Percentiles rank a stretch among this genome's conserved stretches.
These are phyloP conservation scores for Romanogobio albipinnatus DNA, from an alignment of 2,113 vertebrate species.

Conservation along the genomic window DNA sequence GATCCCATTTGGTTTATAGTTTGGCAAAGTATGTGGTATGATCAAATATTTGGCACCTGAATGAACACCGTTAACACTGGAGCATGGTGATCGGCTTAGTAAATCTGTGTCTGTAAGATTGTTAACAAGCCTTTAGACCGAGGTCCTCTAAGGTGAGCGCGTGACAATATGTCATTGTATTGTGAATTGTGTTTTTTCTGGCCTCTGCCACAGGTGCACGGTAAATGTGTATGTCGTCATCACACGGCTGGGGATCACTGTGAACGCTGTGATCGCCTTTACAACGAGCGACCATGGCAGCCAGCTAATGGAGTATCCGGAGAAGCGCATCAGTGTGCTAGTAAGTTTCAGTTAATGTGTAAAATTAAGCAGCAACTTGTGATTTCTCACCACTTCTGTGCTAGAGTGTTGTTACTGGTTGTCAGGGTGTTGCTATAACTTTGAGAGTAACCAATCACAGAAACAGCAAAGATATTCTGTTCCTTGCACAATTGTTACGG, in stretches of 20 bases:
- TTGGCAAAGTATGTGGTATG: background rate
- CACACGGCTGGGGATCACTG: slow-evolving; percentile 94
- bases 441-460: no score
- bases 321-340: slow-evolving; percentile 86
- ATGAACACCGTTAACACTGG: background rate
- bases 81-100: background rate
- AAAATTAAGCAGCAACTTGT: background rate
- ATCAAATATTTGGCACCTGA: background rate
- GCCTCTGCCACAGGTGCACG: slow-evolving; percentile 82
- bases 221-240: slow-evolving; percentile 95
- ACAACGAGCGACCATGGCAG: slow-evolving; percentile 94
- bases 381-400: no score
- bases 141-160: background rate
- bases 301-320: slow-evolving; percentile 90
- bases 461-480: background rate
- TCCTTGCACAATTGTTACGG: background rate
- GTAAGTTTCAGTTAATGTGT: slow-evolving; percentile 76
- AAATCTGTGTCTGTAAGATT: background rate
- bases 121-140: background rate
- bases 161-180: background rate
- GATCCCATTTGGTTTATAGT: background rate
- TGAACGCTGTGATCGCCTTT: slow-evolving; percentile 84
- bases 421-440: no score
- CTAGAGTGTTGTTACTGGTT: no score
- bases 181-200: background rate